Evolutionary conservation across 2,797 vertebrate genomes (phyloP).

Genomic region (Aldrovandia affinis): DNA sequence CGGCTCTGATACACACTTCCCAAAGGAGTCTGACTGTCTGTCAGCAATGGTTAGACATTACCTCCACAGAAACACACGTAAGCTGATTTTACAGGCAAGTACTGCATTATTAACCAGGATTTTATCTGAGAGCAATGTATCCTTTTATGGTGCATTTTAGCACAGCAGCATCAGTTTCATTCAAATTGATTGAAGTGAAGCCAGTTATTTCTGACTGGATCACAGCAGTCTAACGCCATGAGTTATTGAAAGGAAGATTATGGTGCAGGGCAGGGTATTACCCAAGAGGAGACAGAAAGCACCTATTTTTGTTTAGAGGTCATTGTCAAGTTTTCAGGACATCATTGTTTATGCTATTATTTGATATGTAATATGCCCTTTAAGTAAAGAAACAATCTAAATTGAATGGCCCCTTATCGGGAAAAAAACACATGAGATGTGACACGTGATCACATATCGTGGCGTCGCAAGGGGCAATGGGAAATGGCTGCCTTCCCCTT

Average conservation of each 20-base stretch:
- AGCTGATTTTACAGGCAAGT: neutral
- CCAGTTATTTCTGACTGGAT: neutral
- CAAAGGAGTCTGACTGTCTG: neutral
- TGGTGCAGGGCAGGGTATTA: too few species aligned
- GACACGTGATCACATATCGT: too few species aligned
- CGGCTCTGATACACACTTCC: constrained; percentile 4
- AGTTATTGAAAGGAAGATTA: neutral
- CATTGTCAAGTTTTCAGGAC: too few species aligned
- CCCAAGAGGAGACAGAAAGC: too few species aligned
- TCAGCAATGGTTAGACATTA: neutral
- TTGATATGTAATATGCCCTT: too few species aligned
- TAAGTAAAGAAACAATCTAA: too few species aligned
- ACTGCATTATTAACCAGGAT: constrained; percentile 1
- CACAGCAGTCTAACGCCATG: neutral
- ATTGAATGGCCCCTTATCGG: too few species aligned
- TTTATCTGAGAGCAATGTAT: neutral
- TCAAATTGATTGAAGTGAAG: neutral
- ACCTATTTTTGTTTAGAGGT: too few species aligned
- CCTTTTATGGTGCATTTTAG: neutral
- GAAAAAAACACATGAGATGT: too few species aligned
- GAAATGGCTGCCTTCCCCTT: too few species aligned
- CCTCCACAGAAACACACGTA: neutral
- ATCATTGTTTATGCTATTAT: too few species aligned
- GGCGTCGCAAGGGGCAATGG: too few species aligned
- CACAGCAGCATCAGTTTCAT: neutral